Evolutionary conservation across 2,113 vertebrate species (phyloP).

Genomic region (Apistogramma diplotaenia): DNA sequence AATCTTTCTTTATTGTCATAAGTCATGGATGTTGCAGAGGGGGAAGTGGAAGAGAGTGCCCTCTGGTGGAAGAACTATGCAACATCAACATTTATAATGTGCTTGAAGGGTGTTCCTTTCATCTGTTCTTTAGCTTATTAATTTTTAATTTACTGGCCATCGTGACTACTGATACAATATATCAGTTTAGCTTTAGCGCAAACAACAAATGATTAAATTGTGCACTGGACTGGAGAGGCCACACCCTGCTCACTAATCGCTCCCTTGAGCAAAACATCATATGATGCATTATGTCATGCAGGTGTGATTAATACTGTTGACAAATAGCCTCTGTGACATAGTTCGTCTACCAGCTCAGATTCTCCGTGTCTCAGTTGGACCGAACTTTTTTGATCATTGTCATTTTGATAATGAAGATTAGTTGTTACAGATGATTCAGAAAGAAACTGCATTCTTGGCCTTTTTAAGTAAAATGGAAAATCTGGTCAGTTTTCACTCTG

Average conservation of each 20-base stretch:
- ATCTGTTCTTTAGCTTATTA: background rate
- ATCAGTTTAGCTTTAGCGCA: background rate
- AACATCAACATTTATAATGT: background rate
- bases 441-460: too few relatives aligned
- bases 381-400: too few relatives aligned
- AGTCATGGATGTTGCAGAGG: background rate
- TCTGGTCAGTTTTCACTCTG: too few relatives aligned
- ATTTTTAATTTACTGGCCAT: background rate
- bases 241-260: background rate
- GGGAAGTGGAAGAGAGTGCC: background rate
- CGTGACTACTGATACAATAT: background rate
- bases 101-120: background rate
- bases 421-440: too few relatives aligned
- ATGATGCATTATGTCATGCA: background rate
- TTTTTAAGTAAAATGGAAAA: too few relatives aligned
- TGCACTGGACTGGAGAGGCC: background rate
- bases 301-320: background rate
- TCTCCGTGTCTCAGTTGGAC: too few relatives aligned
- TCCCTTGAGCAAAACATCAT: background rate
- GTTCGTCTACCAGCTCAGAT: too few relatives aligned
- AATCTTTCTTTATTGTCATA: rapidly evolving
- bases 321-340: background rate
- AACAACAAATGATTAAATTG: background rate
- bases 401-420: too few relatives aligned
- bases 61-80: background rate